Base-by-base conservation (phyloP, 2,888 invertebrate genomes). In the Drosophila paramelanica region DNA sequence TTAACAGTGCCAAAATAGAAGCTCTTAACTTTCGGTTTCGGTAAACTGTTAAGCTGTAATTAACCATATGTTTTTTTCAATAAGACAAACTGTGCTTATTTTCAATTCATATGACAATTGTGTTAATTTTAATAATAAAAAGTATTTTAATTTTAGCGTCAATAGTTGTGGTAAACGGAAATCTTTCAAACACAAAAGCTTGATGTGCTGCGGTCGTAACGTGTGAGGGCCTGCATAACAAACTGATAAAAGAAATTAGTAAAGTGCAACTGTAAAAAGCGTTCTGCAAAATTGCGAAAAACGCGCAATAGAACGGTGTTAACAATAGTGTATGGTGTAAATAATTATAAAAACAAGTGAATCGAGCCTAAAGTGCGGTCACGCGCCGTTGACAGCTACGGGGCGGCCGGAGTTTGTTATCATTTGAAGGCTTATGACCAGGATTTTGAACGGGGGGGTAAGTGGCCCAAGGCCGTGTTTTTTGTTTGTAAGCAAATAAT, bases 161-260 rank as follows among this genome's bases (percentile, higher is more conserved):
- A 13, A 5, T 13, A 36, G 36, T 36, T 8, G 5, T 5, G 13
- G 4, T 4, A 2, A 41, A 2, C 13, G 31, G 13, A 17, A 10
- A 13, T 6, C 8, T 31, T 3, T 42, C 31, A n/a, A 53, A 11
- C 10, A 14, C 6, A n/a, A 17, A 20, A 10, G 5, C 27, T 8
- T 47, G 17, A 6, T 3, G 1, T 17, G 17, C 41, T 10, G 5
- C n/a, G 1, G 6, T 43, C 11, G 47, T 42, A 8, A 8, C 65
- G 47, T 53, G 66, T 53, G 43, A 49, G 53, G 53, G 33, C 25
- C 61, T 46, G n/a, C 46, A 52, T 25, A 59, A 59, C 38, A 33
- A 60, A 38, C 27, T 66, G 38, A 53, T 66, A 33, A 31, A 47
- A 50, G 33, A 36, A 17, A 31, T 17, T 20, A 20, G 23, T 5